Percentiles rank a stretch among this genome's conserved stretches.
Conservation (phyloP, 2,113 vertebrate species). For the Mixornis gularis region DNA sequence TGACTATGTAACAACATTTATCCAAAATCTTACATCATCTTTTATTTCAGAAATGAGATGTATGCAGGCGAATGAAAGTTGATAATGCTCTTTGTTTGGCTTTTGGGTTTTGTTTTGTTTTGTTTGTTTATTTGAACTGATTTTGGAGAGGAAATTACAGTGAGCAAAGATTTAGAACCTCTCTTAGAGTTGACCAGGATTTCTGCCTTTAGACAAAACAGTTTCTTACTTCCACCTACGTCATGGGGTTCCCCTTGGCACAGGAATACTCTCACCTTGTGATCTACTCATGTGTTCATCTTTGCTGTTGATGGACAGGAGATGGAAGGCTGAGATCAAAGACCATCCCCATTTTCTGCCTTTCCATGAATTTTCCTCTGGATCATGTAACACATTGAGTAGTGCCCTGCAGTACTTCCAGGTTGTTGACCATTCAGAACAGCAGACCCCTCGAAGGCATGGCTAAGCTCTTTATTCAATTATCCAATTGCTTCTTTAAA, state of each 20-base stretch:
- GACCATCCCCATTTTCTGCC: not conserved
- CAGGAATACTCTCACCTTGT: not conserved
- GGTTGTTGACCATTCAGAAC: not conserved
- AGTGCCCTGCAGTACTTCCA: not conserved
- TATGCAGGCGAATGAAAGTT: not conserved
- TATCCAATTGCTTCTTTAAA: not conserved
- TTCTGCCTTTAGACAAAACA: not conserved
- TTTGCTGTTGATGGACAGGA: not conserved
- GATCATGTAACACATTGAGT: not conserved
- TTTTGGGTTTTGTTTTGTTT: not conserved
- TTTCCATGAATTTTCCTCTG: not conserved
- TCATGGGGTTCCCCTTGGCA: not conserved
- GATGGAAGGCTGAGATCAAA: not conserved
- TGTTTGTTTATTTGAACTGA: not conserved
- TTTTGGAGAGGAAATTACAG: not conserved
- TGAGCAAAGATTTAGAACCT: not conserved
- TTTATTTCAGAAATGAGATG: not conserved
- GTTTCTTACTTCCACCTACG: not conserved
- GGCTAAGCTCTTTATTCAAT: not conserved
- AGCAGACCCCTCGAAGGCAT: not conserved
- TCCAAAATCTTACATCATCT: not conserved
- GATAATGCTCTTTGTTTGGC: not conserved
- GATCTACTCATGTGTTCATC: rapidly evolving
- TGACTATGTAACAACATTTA: not conserved
- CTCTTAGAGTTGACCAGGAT: not conserved